Evolutionary conservation across 2,797 vertebrate genomes (phyloP).

Genomic region (Schizothorax lantsangensis): DNA sequence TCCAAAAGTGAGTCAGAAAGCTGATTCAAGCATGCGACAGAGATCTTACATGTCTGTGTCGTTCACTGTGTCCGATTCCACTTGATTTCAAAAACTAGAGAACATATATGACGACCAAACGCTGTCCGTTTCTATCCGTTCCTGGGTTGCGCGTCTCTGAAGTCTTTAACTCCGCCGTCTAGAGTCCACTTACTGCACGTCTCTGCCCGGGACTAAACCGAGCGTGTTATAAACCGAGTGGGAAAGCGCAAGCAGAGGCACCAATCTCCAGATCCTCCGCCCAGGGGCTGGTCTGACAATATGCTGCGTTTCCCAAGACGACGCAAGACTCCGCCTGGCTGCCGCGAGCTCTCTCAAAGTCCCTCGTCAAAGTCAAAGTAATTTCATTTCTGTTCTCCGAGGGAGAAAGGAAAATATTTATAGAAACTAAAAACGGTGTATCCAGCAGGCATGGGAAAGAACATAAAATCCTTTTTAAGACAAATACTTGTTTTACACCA

Average conservation of each 20-base stretch:
- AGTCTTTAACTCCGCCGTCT: conserved; percentile 19
- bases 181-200: conserved; percentile 7
- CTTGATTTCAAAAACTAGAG: conserved; percentile 12
- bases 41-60: conserved; percentile 45
- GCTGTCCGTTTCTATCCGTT: neutral
- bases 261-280: conserved; percentile 39
- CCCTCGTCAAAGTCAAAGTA: conserved; percentile 13
- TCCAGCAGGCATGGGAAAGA: neutral
- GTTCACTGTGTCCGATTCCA: conserved; percentile 17
- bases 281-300: conserved; percentile 48
- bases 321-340: conserved; percentile 51
- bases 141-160: neutral
- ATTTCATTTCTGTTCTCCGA: neutral
- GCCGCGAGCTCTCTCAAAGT: conserved; percentile 1
- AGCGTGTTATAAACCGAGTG: neutral
- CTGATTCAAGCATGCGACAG: neutral
- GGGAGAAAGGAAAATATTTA: neutral
- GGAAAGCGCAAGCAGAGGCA: conserved; percentile 41
- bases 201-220: conserved; percentile 8
- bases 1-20: conserved; percentile 24
- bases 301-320: neutral
- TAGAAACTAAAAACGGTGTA: neutral
- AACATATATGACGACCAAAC: neutral
- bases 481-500: neutral
- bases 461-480: neutral